phyloP scores from a whole-genome alignment of 1,140 invertebrate genomes.

The Diorhabda sublineata region DNA sequence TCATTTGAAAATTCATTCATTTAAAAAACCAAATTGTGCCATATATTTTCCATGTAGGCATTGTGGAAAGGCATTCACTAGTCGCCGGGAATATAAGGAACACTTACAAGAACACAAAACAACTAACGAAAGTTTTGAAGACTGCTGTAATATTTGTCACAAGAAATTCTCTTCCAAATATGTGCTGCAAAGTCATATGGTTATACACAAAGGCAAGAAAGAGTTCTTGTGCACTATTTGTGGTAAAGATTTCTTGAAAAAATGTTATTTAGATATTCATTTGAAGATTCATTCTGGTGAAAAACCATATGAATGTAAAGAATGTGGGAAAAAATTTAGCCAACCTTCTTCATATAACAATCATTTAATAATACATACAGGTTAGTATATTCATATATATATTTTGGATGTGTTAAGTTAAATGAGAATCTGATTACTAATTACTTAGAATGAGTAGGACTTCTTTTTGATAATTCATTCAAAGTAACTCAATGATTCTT shows the following conservation, averaged over 20 bases:
- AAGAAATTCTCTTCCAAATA: constrained; percentile 54
- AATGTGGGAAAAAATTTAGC: constrained; percentile 31
- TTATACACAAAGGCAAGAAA: constrained; percentile 52
- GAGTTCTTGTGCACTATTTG: constrained; percentile 51
- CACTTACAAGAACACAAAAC: constrained; percentile 51
- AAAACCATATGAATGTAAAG: constrained; percentile 50
- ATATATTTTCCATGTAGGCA: constrained; percentile 48
- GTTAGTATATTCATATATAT: not conserved
- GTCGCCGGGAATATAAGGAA: constrained; percentile 40
- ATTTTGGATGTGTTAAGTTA: no score
- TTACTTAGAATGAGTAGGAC: not conserved
- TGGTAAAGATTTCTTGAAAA: constrained; percentile 50
- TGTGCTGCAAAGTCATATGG: constrained; percentile 56
- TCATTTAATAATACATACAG: constrained; percentile 14
- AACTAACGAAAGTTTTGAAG: constrained; percentile 22
- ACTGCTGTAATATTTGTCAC: constrained; percentile 42
- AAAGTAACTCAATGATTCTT: not conserved
- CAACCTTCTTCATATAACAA: constrained; percentile 8
- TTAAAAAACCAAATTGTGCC: constrained; percentile 4
- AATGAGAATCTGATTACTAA: no score
- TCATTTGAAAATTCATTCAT: constrained; percentile 9
- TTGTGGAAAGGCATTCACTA: constrained; percentile 50
- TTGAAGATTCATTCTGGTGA: constrained; percentile 54
- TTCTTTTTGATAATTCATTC: not conserved
- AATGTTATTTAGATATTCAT: constrained; percentile 54